Evolutionary conservation across 2,888 invertebrate species (phyloP).

Genomic region (Microplitis deprimator): DNA sequence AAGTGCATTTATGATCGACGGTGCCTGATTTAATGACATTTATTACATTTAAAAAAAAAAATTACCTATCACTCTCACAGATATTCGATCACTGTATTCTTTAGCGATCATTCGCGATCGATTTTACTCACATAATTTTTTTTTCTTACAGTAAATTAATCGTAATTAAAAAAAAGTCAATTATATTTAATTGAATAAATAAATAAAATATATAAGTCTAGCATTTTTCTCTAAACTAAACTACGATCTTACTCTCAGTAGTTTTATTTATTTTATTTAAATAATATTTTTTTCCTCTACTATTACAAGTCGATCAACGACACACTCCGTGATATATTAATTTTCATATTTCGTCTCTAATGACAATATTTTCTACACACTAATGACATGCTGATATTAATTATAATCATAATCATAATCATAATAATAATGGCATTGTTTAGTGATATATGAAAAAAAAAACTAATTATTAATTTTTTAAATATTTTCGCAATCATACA

Average conservation of each 20-base stretch:
- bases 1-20: conserved; percentile 2
- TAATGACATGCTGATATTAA: conserved; percentile 34
- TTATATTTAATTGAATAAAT: neutral
- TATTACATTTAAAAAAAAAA: conserved; percentile 8
- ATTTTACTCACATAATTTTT: conserved; percentile 5
- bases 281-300: conserved; percentile 36
- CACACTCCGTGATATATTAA: conserved; percentile 37
- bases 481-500: conserved; percentile 19
- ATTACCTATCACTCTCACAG: neutral
- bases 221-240: neutral
- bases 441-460: conserved; percentile 14
- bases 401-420: conserved; percentile 40
- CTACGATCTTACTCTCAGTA: conserved; percentile 31
- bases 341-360: conserved; percentile 40
- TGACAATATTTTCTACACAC: conserved; percentile 36
- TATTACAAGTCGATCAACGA: conserved; percentile 48
- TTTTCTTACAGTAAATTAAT: neutral
- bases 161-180: neutral
- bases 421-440: conserved; percentile 39
- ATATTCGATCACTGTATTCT: conserved; percentile 26
- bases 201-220: conserved; percentile 4
- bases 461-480: conserved; percentile 23
- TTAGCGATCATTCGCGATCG: conserved; percentile 12
- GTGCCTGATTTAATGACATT: neutral
- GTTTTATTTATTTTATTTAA: conserved; percentile 25